Percentiles rank a stretch among this genome's conserved stretches.
Conservation (phyloP, 2,888 invertebrate genomes). For the Cantharis rufa region DNA sequence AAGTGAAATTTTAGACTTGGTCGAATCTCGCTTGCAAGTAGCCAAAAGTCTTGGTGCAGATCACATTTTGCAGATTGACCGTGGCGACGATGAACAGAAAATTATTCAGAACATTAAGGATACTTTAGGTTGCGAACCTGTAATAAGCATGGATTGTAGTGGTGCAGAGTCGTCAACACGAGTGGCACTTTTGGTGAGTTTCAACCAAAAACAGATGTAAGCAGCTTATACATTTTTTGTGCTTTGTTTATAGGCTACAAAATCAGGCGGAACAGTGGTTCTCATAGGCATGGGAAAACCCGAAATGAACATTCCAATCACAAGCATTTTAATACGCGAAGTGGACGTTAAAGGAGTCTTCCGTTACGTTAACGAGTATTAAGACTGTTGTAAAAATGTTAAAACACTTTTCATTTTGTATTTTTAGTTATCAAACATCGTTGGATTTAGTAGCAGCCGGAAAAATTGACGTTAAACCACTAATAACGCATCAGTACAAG, state of each 20-base stretch:
- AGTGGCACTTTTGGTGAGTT: constrained; percentile 71
- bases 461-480: constrained; percentile 72
- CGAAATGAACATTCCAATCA: constrained; percentile 80
- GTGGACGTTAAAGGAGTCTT: constrained; percentile 93
- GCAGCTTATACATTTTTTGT: not conserved
- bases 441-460: constrained; percentile 74
- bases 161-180: constrained; percentile 81
- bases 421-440: constrained; percentile 71
- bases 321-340: constrained; percentile 80
- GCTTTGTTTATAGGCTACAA: constrained; percentile 69
- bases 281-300: constrained; percentile 86
- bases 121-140: constrained; percentile 67
- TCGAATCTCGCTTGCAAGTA: constrained; percentile 70
- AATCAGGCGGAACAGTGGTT: constrained; percentile 82
- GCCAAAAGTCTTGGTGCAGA: constrained; percentile 83
- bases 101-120: constrained; percentile 64
- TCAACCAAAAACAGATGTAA: not conserved
- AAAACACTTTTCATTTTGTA: not conserved
- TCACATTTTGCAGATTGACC: constrained; percentile 63
- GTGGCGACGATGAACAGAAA: constrained; percentile 48
- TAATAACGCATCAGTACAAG: constrained; percentile 78
- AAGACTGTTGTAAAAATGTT: not conserved
- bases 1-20: constrained; percentile 61
- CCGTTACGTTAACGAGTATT: constrained; percentile 84
- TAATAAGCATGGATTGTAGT: constrained; percentile 85